These are phyloP conservation scores for Siphonodentalium dalli DNA, from an alignment of 2,888 invertebrate species.

Conservation along the genomic window DNA sequence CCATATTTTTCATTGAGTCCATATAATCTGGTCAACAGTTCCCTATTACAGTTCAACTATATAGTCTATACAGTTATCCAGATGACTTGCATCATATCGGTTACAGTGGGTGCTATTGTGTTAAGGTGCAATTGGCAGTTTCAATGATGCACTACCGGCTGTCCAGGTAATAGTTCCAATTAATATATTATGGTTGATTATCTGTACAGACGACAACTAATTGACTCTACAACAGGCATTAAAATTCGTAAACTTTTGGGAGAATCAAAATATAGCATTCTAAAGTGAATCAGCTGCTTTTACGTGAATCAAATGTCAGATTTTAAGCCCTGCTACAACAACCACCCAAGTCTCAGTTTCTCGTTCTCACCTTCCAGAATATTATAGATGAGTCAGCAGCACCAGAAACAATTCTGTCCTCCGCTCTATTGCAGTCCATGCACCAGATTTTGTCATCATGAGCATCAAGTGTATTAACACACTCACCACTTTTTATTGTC, in stretches of 20 bases:
- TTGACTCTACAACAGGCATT: neutral
- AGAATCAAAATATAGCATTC: neutral
- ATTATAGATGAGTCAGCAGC: constrained; percentile 87
- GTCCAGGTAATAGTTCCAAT: too few species aligned
- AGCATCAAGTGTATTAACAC: constrained; percentile 83
- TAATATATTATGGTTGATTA: neutral
- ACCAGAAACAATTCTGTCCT: constrained; percentile 79
- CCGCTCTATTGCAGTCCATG: constrained; percentile 71
- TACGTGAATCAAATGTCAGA: neutral
- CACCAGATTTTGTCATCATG: constrained; percentile 79
- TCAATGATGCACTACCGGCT: too few species aligned
- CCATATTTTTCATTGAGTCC: too few species aligned
- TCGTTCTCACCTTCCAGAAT: constrained; percentile 73
- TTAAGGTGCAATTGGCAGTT: too few species aligned
- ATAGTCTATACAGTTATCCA: too few species aligned
- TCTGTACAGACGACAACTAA: neutral
- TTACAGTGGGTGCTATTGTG: too few species aligned
- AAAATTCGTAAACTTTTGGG: too few species aligned
- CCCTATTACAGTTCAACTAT: too few species aligned
- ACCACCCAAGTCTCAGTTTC: neutral
- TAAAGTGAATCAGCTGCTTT: too few species aligned
- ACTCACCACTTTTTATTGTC: constrained; percentile 88
- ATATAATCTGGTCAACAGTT: too few species aligned
- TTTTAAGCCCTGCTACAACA: neutral
- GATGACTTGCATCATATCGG: too few species aligned